phyloP scores from a whole-genome alignment of 2,888 invertebrate genomes.

The Philereme transversata region DNA sequence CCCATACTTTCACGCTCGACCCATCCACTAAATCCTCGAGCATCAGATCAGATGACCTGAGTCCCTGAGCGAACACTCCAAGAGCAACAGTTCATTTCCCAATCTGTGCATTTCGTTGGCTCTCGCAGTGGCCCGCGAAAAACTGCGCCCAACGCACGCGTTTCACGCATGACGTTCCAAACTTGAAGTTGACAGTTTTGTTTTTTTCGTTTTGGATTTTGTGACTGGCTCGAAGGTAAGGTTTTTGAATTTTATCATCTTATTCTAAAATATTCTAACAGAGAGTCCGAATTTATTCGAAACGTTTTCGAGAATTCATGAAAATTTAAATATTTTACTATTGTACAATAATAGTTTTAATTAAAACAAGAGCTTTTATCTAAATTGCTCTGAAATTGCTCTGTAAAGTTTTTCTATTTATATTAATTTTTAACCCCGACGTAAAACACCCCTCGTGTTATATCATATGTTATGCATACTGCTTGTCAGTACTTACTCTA shows the following conservation, averaged over 20 bases:
- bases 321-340: too few relatives aligned
- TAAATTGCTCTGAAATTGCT: too few relatives aligned
- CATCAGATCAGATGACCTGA: conserved; percentile 3
- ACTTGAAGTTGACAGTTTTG: conserved; percentile 30
- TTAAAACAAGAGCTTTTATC: too few relatives aligned
- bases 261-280: not conserved
- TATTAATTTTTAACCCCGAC: too few relatives aligned
- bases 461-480: too few relatives aligned
- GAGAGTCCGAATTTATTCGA: too few relatives aligned
- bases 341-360: too few relatives aligned
- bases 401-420: too few relatives aligned
- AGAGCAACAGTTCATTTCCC: conserved; percentile 35
- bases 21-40: conserved; percentile 18
- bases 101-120: conserved; percentile 28
- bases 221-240: conserved; percentile 26
- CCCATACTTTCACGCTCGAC: not conserved
- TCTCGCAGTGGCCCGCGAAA: conserved; percentile 29
- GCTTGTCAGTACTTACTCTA: too few relatives aligned
- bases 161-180: conserved; percentile 26
- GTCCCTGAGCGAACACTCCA: conserved; percentile 27
- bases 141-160: conserved; percentile 37
- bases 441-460: too few relatives aligned
- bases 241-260: not conserved
- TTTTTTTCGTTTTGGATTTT: conserved; percentile 26
- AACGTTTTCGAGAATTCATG: too few relatives aligned